Conservation (phyloP, 2,888 invertebrate species). For the Epiblema foenella region DNA sequence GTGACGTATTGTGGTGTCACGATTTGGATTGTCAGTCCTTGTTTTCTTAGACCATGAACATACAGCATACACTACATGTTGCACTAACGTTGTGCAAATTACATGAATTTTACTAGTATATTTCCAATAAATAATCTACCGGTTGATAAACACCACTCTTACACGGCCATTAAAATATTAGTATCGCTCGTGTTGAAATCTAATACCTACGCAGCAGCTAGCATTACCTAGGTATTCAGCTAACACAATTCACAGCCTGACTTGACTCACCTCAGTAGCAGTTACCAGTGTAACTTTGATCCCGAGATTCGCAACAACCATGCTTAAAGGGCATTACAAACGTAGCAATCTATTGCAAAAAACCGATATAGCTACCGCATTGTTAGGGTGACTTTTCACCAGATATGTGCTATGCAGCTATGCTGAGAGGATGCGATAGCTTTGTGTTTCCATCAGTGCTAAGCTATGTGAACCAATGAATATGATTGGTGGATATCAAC, state of each 20-base stretch:
- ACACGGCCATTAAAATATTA: constrained; percentile 14
- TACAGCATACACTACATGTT: neutral
- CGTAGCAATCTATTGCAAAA: too few species aligned
- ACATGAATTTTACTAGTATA: neutral
- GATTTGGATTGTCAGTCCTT: too few species aligned
- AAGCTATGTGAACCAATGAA: too few species aligned
- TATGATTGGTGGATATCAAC: too few species aligned
- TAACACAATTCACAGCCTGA: neutral
- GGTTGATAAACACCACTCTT: neutral
- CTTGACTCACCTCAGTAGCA: neutral
- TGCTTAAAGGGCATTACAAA: neutral
- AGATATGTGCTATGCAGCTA: too few species aligned
- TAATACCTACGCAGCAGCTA: constrained; percentile 8
- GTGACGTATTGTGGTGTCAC: too few species aligned
- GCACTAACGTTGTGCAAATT: neutral
- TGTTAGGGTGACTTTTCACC: too few species aligned
- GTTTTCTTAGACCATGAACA: too few species aligned
- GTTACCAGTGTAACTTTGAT: neutral
- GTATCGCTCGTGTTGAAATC: constrained; percentile 18
- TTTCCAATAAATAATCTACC: neutral
- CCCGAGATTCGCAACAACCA: neutral
- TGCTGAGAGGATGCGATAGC: too few species aligned
- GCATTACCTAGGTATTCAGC: constrained; percentile 23
- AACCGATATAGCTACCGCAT: too few species aligned
- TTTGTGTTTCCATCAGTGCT: too few species aligned